Conservation (phyloP, 2,888 invertebrate species). For the Rotaria socialis region DNA sequence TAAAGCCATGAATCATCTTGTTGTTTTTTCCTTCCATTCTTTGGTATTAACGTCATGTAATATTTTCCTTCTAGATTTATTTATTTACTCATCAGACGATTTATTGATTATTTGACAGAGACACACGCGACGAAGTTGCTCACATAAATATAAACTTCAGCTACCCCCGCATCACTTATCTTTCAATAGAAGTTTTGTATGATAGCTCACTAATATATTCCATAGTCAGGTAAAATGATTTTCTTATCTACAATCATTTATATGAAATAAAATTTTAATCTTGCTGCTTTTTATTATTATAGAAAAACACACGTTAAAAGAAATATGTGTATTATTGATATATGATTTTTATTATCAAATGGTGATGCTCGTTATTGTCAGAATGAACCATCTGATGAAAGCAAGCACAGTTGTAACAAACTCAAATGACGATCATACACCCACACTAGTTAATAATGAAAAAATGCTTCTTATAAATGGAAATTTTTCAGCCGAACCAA, state of each 20-base stretch:
- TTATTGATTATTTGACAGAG: not conserved
- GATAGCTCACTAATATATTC: not conserved
- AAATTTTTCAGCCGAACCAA: slow-evolving; percentile 10
- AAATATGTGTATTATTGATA: too few species aligned
- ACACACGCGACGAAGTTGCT: slow-evolving; percentile 12
- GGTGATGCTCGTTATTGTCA: not conserved
- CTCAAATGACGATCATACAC: not conserved
- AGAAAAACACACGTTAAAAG: too few species aligned
- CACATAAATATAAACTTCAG: not conserved
- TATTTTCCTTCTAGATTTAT: slow-evolving; percentile 5
- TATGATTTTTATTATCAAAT: not conserved
- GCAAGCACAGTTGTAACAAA: not conserved
- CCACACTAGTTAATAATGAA: not conserved
- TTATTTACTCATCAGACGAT: slow-evolving; percentile 10
- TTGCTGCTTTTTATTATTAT: too few species aligned
- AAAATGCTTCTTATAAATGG: not conserved
- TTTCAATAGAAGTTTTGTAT: not conserved
- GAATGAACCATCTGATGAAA: not conserved
- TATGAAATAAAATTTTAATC: too few species aligned
- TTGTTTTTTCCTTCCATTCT: not conserved
- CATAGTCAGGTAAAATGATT: not conserved
- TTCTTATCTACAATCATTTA: not conserved
- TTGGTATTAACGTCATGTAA: not conserved
- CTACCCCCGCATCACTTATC: not conserved
- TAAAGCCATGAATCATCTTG: not conserved